A percentile compares a stretch with the other conserved stretches of the same genome.
phyloP scores from a whole-genome alignment of 2,888 invertebrate genomes.

The Tiphia femorata region DNA sequence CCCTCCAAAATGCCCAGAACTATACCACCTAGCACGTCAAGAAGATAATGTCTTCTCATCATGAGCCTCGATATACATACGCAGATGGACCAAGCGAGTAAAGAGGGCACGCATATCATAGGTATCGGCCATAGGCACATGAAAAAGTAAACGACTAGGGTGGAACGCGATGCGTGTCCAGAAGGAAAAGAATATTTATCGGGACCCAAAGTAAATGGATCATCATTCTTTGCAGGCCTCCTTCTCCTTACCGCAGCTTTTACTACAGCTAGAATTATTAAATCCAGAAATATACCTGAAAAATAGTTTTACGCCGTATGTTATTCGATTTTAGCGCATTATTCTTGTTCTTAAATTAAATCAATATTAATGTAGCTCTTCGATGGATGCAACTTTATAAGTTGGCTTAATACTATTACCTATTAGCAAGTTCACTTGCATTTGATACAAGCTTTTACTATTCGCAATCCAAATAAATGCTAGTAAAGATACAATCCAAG shows the following conservation, averaged over 20 bases:
- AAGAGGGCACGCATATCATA: slow-evolving; percentile 73
- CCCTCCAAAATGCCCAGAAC: slow-evolving; percentile 81
- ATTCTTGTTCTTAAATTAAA: not conserved
- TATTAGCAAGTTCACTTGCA: slow-evolving; percentile 88
- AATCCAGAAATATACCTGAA: slow-evolving; percentile 85
- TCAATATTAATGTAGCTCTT: no score
- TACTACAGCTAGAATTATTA: slow-evolving; percentile 80
- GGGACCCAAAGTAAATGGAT: slow-evolving; percentile 82
- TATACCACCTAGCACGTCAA: slow-evolving; percentile 86
- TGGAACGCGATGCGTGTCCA: slow-evolving; percentile 90
- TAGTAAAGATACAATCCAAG: slow-evolving; percentile 85
- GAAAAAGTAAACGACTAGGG: slow-evolving; percentile 82
- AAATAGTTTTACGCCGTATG: slow-evolving; percentile 15
- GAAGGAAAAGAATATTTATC: slow-evolving; percentile 96
- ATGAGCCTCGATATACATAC: slow-evolving; percentile 86
- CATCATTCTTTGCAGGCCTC: slow-evolving; percentile 77
- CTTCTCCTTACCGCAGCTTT: slow-evolving; percentile 85
- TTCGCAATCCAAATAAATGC: slow-evolving; percentile 83
- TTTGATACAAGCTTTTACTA: slow-evolving; percentile 78
- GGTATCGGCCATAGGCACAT: slow-evolving; percentile 76
- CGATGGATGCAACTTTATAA: no score
- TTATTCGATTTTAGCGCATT: not conserved
- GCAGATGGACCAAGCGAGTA: slow-evolving; percentile 81
- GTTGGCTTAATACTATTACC: no score
- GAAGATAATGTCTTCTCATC: slow-evolving; percentile 86